A percentile compares a stretch with the other conserved stretches of the same genome.
Conservation (phyloP, 2,113 vertebrate species). For the Cisticola juncidis region DNA sequence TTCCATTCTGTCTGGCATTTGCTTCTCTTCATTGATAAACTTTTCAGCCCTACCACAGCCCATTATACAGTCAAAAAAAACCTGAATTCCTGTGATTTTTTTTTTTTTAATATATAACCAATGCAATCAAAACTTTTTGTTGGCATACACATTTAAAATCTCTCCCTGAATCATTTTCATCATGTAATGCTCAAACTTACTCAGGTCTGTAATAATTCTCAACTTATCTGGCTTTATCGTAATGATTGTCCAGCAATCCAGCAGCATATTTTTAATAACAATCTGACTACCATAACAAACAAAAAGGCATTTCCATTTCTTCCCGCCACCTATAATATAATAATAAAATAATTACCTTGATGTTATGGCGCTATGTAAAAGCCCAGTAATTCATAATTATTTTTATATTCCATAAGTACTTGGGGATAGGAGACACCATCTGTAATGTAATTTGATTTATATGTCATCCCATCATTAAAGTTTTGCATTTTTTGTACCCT, state of each 20-base stretch:
- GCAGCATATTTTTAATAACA: background rate
- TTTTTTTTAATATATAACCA: background rate
- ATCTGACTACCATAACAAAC: background rate
- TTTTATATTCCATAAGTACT: background rate
- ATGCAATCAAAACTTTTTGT: background rate
- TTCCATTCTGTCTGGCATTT: background rate
- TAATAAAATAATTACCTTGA: background rate
- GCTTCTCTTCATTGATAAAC: background rate
- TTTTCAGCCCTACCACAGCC: background rate
- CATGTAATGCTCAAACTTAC: background rate
- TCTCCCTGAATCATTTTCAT: background rate
- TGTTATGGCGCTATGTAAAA: background rate
- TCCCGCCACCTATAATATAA: background rate
- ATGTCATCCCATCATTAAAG: background rate
- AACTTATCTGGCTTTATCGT: background rate
- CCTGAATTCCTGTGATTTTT: background rate
- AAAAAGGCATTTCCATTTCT: background rate
- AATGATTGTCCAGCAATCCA: background rate
- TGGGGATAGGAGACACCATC: background rate
- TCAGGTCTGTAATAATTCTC: background rate
- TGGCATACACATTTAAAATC: background rate
- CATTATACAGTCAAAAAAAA: background rate
- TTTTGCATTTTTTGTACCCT: background rate
- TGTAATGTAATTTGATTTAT: background rate
- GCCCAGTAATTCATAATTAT: background rate